A percentile compares a stretch with the other conserved stretches of the same genome.
Evolutionary conservation across 1,140 invertebrate genomes (phyloP).

Genomic region (Ctenoplectra terminalis): DNA sequence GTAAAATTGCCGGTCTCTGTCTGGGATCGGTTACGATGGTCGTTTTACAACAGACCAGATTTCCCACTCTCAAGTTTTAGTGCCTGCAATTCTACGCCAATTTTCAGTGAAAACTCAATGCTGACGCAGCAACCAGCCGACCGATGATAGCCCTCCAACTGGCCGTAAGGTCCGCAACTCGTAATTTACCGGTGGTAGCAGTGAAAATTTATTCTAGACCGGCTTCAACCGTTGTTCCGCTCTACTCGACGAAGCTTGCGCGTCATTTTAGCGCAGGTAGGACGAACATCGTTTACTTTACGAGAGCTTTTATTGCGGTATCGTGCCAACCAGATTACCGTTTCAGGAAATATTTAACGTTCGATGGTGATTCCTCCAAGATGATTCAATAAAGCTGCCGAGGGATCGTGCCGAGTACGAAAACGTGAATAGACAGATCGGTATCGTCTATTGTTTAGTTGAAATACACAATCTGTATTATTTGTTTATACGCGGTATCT

Average conservation of each 20-base stretch:
- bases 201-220: slow-evolving; percentile 24
- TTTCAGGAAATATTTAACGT: background rate
- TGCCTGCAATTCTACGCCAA: slow-evolving; percentile 10
- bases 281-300: background rate
- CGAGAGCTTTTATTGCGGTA: slow-evolving; percentile 2
- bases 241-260: background rate
- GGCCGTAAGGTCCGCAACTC: background rate
- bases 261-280: background rate
- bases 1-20: slow-evolving; percentile 22
- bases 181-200: slow-evolving; percentile 20
- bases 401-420: background rate
- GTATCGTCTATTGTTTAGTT: background rate
- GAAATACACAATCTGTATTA: background rate
- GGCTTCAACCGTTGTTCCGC: background rate
- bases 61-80: slow-evolving; percentile 1
- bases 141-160: background rate
- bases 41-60: background rate
- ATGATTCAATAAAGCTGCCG: background rate
- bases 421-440: background rate
- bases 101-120: background rate
- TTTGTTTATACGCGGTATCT: too few species aligned
- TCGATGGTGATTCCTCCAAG: background rate
- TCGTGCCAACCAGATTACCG: background rate
- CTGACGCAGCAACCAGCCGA: background rate
- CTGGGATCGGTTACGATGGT: slow-evolving; percentile 1